Evolutionary conservation across 2,888 invertebrate genomes (phyloP).

Genomic region (Cosmia trapezina): DNA sequence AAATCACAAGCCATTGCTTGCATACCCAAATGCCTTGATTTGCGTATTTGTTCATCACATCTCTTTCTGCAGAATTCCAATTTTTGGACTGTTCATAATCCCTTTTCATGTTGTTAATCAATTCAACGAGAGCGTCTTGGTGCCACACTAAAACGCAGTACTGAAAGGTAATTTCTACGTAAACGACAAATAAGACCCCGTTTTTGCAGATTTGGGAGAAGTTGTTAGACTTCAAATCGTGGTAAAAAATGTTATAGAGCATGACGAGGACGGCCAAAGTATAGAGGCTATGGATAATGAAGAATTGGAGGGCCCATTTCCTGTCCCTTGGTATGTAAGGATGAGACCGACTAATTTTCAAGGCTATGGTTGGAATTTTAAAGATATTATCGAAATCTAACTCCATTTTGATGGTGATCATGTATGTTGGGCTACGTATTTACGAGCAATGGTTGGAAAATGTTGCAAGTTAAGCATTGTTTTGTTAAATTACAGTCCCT

Average conservation of each 20-base stretch:
- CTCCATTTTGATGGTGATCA: constrained; percentile 48
- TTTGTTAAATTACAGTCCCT: constrained; percentile 24
- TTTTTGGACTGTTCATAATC: constrained; percentile 66
- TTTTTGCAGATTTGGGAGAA: constrained; percentile 63
- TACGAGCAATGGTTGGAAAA: background rate
- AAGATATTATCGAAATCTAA: constrained; percentile 63
- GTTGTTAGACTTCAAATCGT: constrained; percentile 52
- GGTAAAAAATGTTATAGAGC: constrained; percentile 52
- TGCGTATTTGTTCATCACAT: constrained; percentile 64
- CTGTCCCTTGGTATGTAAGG: constrained; percentile 53
- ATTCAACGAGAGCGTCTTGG: constrained; percentile 52
- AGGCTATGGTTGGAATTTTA: constrained; percentile 38
- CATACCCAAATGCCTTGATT: constrained; percentile 64
- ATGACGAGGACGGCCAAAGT: constrained; percentile 24
- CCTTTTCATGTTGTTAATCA: constrained; percentile 68
- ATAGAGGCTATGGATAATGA: constrained; percentile 31
- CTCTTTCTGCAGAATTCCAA: constrained; percentile 60
- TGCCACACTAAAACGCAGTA: constrained; percentile 63
- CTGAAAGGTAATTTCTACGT: constrained; percentile 32
- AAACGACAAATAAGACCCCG: constrained; percentile 45
- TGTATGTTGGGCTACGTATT: background rate
- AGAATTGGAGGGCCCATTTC: constrained; percentile 59
- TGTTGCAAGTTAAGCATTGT: background rate
- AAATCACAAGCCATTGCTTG: constrained; percentile 68
- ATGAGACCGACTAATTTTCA: constrained; percentile 52